These are phyloP conservation scores for Poeciliopsis occidentalis DNA, from an alignment of 2,113 vertebrate genomes.

Conservation along the genomic window DNA sequence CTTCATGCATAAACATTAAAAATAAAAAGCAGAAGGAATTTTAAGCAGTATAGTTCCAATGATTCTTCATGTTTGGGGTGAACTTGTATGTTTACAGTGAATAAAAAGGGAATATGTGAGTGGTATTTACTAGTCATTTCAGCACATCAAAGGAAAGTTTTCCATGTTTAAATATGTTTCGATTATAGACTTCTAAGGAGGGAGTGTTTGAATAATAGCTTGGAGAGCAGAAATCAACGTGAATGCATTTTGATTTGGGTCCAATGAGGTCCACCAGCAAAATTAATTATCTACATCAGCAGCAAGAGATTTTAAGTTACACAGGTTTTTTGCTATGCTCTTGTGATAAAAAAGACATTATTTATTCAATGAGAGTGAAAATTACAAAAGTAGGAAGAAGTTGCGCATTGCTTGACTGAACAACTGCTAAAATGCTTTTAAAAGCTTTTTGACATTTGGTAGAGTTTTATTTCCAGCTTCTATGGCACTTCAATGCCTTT, in stretches of 20 bases:
- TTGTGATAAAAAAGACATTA: not conserved
- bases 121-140: slow-evolving; percentile 33
- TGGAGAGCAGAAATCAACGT: slow-evolving; percentile 33
- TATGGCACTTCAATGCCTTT: not conserved
- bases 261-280: not conserved
- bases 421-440: slow-evolving; percentile 10
- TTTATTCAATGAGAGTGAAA: not conserved
- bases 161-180: slow-evolving; percentile 38
- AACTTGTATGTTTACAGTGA: slow-evolving; percentile 20
- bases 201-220: slow-evolving; percentile 21
- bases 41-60: slow-evolving; percentile 5
- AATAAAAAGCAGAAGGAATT: not conserved
- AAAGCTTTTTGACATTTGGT: not conserved
- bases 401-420: not conserved
- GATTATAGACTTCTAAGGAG: slow-evolving; percentile 12
- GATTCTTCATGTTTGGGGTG: not conserved
- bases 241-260: slow-evolving; percentile 31
- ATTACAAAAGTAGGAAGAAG: not conserved
- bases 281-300: not conserved
- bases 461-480: not conserved
- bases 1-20: not conserved
- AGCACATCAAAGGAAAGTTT: slow-evolving; percentile 28
- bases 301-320: not conserved
- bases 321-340: not conserved
- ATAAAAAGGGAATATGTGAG: slow-evolving; percentile 53